phyloP scores from a whole-genome alignment of 1,140 invertebrate species.

The Riptortus pedestris region DNA sequence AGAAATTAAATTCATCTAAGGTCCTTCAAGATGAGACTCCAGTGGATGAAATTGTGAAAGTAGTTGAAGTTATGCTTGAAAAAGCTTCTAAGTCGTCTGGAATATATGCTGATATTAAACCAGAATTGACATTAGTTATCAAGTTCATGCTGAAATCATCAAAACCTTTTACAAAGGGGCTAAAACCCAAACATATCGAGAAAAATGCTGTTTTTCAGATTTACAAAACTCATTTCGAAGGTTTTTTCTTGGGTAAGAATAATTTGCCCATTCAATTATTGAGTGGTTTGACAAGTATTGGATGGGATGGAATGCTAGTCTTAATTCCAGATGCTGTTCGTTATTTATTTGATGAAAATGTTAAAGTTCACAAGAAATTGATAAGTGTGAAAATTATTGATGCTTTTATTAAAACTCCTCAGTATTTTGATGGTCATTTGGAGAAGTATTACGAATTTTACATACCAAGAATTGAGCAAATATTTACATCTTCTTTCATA shows the following conservation, averaged over 20 bases:
- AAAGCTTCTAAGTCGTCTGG: not conserved
- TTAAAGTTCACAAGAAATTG: constrained; percentile 3
- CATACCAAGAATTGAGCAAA: not conserved
- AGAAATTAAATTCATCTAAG: constrained; percentile 10
- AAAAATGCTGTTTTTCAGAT: not conserved
- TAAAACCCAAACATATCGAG: not conserved
- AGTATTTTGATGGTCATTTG: not conserved
- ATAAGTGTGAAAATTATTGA: not conserved
- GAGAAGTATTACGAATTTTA: not conserved
- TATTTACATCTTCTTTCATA: not conserved
- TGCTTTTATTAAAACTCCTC: not conserved
- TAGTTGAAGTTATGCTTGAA: not conserved
- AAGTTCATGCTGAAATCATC: not conserved
- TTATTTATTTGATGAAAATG: not conserved
- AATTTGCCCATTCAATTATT: not conserved
- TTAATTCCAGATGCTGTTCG: not conserved
- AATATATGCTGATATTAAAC: constrained; percentile 3
- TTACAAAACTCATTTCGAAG: not conserved
- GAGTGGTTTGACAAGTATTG: not conserved
- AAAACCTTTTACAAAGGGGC: not conserved
- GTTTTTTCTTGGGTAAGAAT: not conserved
- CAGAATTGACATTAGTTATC: not conserved
- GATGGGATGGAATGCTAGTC: constrained; percentile 1
- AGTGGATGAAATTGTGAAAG: not conserved
- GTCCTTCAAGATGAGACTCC: not conserved